Percentiles rank a stretch among this genome's conserved stretches.
Evolutionary conservation across 23 tunicate species (phyloP).

Genomic region (Phallusia fumigata): DNA sequence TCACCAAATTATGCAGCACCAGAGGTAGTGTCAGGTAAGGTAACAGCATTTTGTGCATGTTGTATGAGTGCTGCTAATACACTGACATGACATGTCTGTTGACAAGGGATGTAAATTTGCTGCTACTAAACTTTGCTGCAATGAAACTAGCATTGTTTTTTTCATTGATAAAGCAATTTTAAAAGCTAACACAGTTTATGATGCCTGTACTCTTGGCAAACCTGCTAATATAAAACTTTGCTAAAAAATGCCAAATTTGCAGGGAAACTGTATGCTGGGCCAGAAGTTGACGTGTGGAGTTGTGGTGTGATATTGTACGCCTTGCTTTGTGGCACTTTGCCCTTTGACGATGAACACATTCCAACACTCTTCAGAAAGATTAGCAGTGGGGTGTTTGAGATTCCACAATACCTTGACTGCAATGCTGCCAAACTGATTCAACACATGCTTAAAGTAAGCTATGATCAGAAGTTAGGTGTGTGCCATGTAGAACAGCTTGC

Average conservation of each 20-base stretch:
- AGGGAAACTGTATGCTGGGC: constrained; percentile 99
- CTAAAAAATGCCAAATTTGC: neutral
- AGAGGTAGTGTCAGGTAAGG: constrained; percentile 94
- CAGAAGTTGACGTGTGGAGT: constrained; percentile 99
- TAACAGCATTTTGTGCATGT: neutral
- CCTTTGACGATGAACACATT: constrained; percentile 99
- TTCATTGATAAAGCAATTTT: too few relatives aligned
- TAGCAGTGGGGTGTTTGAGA: constrained; percentile 96
- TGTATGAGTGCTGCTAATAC: neutral
- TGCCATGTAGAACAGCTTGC: too few relatives aligned
- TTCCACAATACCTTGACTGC: constrained; percentile 79
- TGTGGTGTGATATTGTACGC: constrained; percentile 99
- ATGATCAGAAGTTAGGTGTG: neutral
- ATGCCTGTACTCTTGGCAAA: too few relatives aligned
- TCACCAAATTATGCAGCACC: constrained; percentile 99
- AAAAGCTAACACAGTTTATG: too few relatives aligned
- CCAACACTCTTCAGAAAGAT: constrained; percentile 92
- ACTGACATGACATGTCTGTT: too few relatives aligned
- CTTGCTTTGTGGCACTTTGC: constrained; percentile 96
- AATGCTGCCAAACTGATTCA: constrained; percentile 91
- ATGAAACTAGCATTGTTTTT: too few relatives aligned
- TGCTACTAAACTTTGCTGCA: too few relatives aligned
- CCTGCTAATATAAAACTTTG: neutral
- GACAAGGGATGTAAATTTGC: too few relatives aligned
- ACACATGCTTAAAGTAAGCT: constrained; percentile 91